Evolutionary conservation across 1,140 invertebrate species (phyloP).

Genomic region (Ceratoteleas bidentatus): DNA sequence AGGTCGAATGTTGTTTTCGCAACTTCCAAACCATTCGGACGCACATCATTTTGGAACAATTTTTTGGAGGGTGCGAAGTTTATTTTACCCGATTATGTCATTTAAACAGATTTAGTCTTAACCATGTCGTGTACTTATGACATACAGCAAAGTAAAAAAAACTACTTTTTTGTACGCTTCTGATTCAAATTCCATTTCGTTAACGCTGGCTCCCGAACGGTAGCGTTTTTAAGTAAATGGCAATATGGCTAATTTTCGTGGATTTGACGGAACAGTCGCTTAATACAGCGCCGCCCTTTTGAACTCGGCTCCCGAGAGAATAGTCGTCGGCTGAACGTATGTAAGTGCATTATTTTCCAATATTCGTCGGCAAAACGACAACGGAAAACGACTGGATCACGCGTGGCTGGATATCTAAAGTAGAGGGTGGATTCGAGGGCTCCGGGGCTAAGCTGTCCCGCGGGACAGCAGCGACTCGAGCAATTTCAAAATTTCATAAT

Average conservation of each 20-base stretch:
- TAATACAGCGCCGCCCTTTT: slow-evolving; percentile 54
- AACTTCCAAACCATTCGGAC: too few species aligned
- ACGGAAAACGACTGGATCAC: slow-evolving; percentile 68
- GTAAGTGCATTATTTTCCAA: slow-evolving; percentile 72
- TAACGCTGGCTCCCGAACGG: neutral
- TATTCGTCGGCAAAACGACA: slow-evolving; percentile 70
- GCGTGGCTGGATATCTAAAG: slow-evolving; percentile 69
- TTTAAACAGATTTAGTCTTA: too few species aligned
- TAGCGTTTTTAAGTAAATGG: neutral
- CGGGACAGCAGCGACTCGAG: slow-evolving; percentile 52
- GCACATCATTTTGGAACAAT: too few species aligned
- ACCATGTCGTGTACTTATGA: too few species aligned
- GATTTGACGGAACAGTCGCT: slow-evolving; percentile 52
- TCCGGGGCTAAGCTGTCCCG: slow-evolving; percentile 64
- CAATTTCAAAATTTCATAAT: slow-evolving; percentile 67
- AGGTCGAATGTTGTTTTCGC: too few species aligned
- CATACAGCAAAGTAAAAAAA: too few species aligned
- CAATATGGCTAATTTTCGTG: slow-evolving; percentile 48
- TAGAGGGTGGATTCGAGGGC: slow-evolving; percentile 65
- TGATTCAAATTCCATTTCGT: slow-evolving; percentile 14
- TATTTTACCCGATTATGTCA: too few species aligned
- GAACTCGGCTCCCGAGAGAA: slow-evolving; percentile 58
- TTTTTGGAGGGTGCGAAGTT: too few species aligned
- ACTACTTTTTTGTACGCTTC: slow-evolving; percentile 60
- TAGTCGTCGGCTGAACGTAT: slow-evolving; percentile 62